Percentiles rank a stretch among this genome's conserved stretches.
Evolutionary conservation across 1,140 invertebrate species (phyloP).

Genomic region (Plectrocnemia conspersa): DNA sequence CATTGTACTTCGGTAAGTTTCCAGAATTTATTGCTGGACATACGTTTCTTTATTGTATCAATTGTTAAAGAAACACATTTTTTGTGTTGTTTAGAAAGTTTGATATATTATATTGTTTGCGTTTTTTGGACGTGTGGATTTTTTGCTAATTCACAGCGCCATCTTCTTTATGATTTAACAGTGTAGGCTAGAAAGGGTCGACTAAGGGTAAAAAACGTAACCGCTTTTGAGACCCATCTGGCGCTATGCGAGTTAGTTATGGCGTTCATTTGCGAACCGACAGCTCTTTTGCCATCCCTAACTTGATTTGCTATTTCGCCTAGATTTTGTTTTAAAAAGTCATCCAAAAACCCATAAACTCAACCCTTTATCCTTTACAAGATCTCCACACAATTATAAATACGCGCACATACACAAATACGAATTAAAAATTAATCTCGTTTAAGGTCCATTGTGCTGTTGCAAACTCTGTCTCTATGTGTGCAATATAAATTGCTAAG

Average conservation of each 20-base stretch:
- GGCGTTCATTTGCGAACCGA: conserved; percentile 35
- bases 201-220: conserved; percentile 32
- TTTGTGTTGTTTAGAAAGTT: background rate
- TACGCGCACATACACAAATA: too few relatives aligned
- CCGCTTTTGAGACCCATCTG: conserved; percentile 33
- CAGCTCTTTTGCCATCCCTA: conserved; percentile 21
- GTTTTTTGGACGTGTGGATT: too few relatives aligned
- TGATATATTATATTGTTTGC: background rate
- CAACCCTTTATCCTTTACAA: background rate
- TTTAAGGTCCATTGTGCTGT: background rate
- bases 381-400: too few relatives aligned
- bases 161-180: too few relatives aligned
- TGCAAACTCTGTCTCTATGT: background rate
- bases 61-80: background rate
- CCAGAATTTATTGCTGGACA: background rate
- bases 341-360: background rate
- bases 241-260: conserved; percentile 31
- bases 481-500: conserved; percentile 21
- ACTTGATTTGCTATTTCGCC: conserved; percentile 17
- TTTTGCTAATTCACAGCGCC: too few relatives aligned
- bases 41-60: background rate
- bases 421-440: too few relatives aligned
- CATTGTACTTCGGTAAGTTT: background rate
- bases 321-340: background rate
- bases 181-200: too few relatives aligned